Evolutionary conservation across 2,888 invertebrate genomes (phyloP).

Genomic region (Meteorus cinctellus): DNA sequence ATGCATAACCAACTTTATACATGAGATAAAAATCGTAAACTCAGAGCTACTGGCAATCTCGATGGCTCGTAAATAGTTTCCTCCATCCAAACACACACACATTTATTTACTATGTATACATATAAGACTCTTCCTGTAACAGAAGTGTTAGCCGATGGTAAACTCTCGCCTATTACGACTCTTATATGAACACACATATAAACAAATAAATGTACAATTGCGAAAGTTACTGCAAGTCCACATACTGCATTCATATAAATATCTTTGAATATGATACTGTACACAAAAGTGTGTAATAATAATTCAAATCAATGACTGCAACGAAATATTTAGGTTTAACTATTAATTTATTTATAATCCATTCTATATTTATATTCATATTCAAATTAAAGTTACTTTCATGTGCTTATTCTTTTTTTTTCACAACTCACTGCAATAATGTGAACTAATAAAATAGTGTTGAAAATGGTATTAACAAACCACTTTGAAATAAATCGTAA

Average conservation of each 20-base stretch:
- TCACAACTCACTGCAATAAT: neutral
- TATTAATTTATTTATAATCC: neutral
- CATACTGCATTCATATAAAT: neutral
- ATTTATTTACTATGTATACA: neutral
- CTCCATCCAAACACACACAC: conserved; percentile 6
- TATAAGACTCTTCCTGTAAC: conserved; percentile 25
- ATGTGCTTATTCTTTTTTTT: neutral
- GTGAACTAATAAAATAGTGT: conserved; percentile 1
- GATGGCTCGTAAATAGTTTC: conserved; percentile 22
- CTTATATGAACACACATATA: conserved; percentile 24
- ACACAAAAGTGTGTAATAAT: conserved; percentile 29
- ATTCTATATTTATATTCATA: neutral
- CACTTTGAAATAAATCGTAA: neutral
- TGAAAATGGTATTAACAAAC: conserved; percentile 4
- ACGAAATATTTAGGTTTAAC: neutral
- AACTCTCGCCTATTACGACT: conserved; percentile 53
- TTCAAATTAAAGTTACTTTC: neutral
- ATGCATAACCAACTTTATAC: neutral
- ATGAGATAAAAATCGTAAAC: conserved; percentile 4
- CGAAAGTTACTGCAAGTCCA: conserved; percentile 44
- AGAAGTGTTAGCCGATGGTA: conserved; percentile 51
- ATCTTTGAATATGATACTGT: conserved; percentile 12
- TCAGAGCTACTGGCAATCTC: conserved; percentile 10
- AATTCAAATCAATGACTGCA: conserved; percentile 7
- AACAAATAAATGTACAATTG: conserved; percentile 40